Evolutionary conservation across 2,797 vertebrate species (phyloP).

Genomic region (Tolypeutes matacus): DNA sequence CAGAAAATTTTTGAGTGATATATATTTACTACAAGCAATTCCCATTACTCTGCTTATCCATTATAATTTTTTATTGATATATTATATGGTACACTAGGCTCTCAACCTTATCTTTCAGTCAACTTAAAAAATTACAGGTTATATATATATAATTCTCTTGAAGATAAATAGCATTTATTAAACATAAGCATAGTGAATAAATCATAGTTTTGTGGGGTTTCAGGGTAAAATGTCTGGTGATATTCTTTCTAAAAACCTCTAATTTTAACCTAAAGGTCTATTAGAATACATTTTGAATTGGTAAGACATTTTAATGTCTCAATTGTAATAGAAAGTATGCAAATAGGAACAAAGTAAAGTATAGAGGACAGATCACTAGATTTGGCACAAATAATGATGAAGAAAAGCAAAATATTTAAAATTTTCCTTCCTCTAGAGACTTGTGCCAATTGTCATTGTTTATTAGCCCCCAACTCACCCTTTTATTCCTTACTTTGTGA

Average conservation of each 20-base stretch:
- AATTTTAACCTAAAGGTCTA: conserved; percentile 36
- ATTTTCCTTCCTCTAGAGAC: not conserved
- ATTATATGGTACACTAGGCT: not conserved
- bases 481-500: not conserved
- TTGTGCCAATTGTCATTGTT: not conserved
- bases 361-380: not conserved
- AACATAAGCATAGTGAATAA: conserved; percentile 37
- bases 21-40: conserved; percentile 8
- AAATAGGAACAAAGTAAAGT: conserved; percentile 22
- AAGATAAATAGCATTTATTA: conserved; percentile 30
- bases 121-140: conserved; percentile 42
- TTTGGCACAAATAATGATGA: not conserved
- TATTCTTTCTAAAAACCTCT: not conserved
- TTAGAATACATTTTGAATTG: not conserved
- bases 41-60: not conserved
- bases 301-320: conserved; percentile 24
- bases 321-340: not conserved
- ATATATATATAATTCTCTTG: conserved; percentile 53
- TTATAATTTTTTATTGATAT: not conserved
- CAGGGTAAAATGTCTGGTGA: not conserved
- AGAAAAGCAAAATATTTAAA: not conserved
- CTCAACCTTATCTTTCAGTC: not conserved
- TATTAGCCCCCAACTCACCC: not conserved
- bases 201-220: conserved; percentile 34
- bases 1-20: not conserved